Evolutionary conservation across 2,888 invertebrate genomes (phyloP).

Genomic region (Pimpla rufipes): DNA sequence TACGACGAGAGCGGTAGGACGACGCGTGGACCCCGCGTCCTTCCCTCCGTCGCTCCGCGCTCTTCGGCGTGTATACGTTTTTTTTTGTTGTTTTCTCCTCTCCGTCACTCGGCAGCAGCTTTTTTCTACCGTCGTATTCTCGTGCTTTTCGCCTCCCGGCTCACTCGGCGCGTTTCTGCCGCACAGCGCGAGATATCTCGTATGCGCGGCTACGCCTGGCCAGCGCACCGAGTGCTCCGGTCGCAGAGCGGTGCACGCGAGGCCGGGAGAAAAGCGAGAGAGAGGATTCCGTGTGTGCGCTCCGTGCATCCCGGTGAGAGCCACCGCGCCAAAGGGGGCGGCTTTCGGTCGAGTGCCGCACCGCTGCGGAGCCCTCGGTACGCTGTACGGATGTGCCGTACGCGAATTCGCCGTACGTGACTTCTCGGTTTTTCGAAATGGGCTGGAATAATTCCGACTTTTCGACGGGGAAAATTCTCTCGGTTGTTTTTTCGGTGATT

Average conservation of each 20-base stretch:
- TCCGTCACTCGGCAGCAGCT: constrained; percentile 16
- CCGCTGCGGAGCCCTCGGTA: constrained; percentile 10
- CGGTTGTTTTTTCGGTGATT: not conserved
- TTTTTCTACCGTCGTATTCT: constrained; percentile 37
- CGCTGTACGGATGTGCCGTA: not conserved
- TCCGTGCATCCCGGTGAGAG: constrained; percentile 28
- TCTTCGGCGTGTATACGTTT: not conserved
- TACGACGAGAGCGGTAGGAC: constrained; percentile 35
- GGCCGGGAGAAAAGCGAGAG: constrained; percentile 38
- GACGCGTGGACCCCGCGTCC: constrained; percentile 47
- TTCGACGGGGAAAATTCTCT: not conserved
- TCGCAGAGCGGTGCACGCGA: constrained; percentile 23
- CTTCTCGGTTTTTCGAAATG: not conserved
- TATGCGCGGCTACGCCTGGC: constrained; percentile 59
- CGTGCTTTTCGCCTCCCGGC: constrained; percentile 24
- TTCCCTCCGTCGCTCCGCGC: not conserved
- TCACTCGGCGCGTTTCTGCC: constrained; percentile 5
- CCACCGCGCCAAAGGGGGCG: constrained; percentile 48
- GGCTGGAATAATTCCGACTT: not conserved
- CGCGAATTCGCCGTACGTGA: constrained; percentile 2
- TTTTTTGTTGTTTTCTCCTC: constrained; percentile 18
- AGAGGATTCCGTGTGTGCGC: constrained; percentile 41
- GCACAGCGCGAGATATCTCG: constrained; percentile 40
- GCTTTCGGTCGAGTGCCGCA: constrained; percentile 34
- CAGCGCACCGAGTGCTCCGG: constrained; percentile 46